Evolutionary conservation across 1,140 invertebrate genomes (phyloP), one percentile per base, ranked within the genome.

Genomic region (Megalonaias nervosa): DNA sequence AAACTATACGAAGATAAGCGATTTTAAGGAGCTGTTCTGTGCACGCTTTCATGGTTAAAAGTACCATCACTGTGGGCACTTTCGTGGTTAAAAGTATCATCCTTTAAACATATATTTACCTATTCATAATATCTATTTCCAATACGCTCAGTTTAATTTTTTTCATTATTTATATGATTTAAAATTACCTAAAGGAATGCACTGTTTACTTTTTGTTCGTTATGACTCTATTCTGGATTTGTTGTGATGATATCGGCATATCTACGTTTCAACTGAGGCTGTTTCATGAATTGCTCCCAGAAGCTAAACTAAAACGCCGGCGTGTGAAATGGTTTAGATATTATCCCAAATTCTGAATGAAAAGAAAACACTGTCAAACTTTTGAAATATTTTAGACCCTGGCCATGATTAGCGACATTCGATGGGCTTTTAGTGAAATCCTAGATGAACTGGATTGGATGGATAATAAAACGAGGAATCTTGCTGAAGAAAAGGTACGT

Each of bases 361-460:
- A n/a, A 19, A 0, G 0, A n/a, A 62, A n/a, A 56, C 26, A 56
- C 38, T 58, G n/a, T 19, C 16, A 57, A 57, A 21, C 38, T 57
- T 48, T 48, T 48, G 6, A 48, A 48, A 9, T 48, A 9, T 48
- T 81, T 56, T 79, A 98, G 93, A 97, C 96, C 1, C 89, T 97
- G 72, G 92, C 93, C 17, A 97, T 98, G 95, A 97, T 96, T 13
- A 93, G 93, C 82, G 94, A 96, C 77, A 94, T 98, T 62, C 94
- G 96, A 81, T 91, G 94, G 57, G 93, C 96, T 13, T 98, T 97
- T 85, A 92, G 94, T 23, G 93, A 95, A 80, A 92, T 95, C 15
- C 85, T 97, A 1, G 91, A 93, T n/a, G 92, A 93, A 67, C 94
- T 94, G 0, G 92, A 92, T 21, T 99, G 97, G 97, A 94, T 99